These are phyloP conservation scores for Procambarus clarkii DNA, from an alignment of 1,140 invertebrate species.

Conservation along the genomic window DNA sequence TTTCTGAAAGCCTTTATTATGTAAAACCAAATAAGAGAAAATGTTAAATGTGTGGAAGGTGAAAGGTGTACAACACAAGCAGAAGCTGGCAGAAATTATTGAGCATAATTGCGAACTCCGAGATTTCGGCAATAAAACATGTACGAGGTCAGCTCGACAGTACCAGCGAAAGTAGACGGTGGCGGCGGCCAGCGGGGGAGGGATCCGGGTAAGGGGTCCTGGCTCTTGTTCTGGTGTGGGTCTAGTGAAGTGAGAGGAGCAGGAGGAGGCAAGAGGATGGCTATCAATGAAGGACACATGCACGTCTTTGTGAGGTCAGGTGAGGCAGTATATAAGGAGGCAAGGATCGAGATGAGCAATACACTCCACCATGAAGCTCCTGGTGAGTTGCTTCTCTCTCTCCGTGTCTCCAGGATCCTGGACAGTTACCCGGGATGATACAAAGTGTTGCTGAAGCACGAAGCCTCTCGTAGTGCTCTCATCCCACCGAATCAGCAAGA, in stretches of 20 bases:
- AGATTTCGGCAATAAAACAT: background rate
- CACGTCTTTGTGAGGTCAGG: background rate
- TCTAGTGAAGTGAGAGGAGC: background rate
- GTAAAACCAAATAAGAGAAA: no score
- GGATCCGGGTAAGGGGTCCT: no score
- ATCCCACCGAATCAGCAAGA: background rate
- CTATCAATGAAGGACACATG: background rate
- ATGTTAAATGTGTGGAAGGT: no score
- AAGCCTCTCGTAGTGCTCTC: background rate
- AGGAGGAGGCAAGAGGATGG: background rate
- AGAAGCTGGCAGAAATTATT: no score
- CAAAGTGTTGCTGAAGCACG: background rate
- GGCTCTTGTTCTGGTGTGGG: no score
- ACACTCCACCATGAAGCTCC: constrained; percentile 17
- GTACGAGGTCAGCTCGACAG: background rate
- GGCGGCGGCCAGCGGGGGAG: no score
- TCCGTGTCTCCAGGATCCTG: background rate
- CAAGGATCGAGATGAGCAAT: background rate
- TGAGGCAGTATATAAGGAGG: background rate
- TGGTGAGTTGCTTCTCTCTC: background rate
- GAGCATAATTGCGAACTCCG: no score
- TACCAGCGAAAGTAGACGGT: background rate
- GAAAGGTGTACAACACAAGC: no score
- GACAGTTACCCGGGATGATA: background rate
- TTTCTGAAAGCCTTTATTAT: no score